These are phyloP conservation scores for Drosophila willistoni DNA, from an alignment of 1,140 invertebrate species.

Conservation along the genomic window DNA sequence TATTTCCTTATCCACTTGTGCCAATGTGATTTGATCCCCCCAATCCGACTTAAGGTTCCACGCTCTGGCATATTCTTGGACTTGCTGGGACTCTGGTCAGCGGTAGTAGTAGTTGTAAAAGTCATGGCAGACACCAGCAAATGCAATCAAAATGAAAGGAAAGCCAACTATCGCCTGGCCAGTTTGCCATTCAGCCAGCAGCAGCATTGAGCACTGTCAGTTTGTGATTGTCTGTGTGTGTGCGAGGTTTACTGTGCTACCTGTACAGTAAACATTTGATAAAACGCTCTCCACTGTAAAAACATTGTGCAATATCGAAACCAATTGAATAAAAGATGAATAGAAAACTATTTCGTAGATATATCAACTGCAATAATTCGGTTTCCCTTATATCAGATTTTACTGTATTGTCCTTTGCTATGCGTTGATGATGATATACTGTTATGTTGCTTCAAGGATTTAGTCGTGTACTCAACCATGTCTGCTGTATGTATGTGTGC, in stretches of 20 bases:
- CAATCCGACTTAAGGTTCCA: background rate
- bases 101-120: conserved; percentile 51
- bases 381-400: conserved; percentile 12
- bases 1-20: conserved; percentile 83
- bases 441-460: conserved; percentile 80
- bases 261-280: background rate
- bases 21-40: conserved; percentile 65
- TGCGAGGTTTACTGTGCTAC: background rate
- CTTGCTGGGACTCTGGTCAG: conserved; percentile 52
- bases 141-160: conserved; percentile 67
- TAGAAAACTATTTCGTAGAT: too few relatives aligned
- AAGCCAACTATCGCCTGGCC: conserved; percentile 48
- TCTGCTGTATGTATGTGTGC: conserved; percentile 51
- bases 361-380: too few relatives aligned
- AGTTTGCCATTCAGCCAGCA: conserved; percentile 39
- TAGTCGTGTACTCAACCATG: conserved; percentile 74
- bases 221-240: too few relatives aligned
- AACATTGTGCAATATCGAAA: background rate
- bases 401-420: conserved; percentile 38
- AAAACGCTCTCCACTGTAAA: background rate
- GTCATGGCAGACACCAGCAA: conserved; percentile 4
- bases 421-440: conserved; percentile 81
- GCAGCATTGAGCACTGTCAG: conserved; percentile 20
- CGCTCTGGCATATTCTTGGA: conserved; percentile 2
- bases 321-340: background rate